A percentile compares a stretch with the other conserved stretches of the same genome.
These are phyloP conservation scores for Nothoprocta perdicaria DNA, from an alignment of 2,113 vertebrate genomes.

Conservation along the genomic window DNA sequence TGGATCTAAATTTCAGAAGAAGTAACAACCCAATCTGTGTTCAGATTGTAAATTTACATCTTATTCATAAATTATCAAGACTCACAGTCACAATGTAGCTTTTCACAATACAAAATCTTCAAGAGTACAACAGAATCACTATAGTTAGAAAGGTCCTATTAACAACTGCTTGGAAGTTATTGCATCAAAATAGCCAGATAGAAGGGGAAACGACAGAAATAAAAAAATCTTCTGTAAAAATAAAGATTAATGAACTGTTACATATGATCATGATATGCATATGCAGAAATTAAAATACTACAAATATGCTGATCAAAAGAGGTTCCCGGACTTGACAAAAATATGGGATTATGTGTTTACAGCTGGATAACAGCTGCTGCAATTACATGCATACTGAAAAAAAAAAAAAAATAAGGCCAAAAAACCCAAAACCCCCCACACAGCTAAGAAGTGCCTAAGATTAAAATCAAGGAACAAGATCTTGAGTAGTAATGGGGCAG, in stretches of 20 bases:
- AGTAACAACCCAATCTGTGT: rapidly evolving
- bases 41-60: background rate
- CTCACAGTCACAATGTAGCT: background rate
- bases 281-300: background rate
- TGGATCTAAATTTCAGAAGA: background rate
- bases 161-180: background rate
- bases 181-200: background rate
- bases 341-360: background rate
- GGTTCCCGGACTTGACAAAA: background rate
- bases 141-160: background rate
- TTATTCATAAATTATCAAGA: background rate
- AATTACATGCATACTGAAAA: background rate
- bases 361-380: background rate
- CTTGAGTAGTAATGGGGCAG: background rate
- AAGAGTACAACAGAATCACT: background rate
- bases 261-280: background rate
- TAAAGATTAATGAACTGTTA: background rate
- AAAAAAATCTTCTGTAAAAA: background rate
- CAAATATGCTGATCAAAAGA: background rate
- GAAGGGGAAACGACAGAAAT: background rate
- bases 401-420: background rate
- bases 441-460: background rate
- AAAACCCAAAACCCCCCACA: background rate
- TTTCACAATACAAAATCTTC: background rate
- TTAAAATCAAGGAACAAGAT: background rate